These are phyloP conservation scores for Balanococcus diminutus DNA, from an alignment of 2,888 invertebrate species.

Conservation along the genomic window DNA sequence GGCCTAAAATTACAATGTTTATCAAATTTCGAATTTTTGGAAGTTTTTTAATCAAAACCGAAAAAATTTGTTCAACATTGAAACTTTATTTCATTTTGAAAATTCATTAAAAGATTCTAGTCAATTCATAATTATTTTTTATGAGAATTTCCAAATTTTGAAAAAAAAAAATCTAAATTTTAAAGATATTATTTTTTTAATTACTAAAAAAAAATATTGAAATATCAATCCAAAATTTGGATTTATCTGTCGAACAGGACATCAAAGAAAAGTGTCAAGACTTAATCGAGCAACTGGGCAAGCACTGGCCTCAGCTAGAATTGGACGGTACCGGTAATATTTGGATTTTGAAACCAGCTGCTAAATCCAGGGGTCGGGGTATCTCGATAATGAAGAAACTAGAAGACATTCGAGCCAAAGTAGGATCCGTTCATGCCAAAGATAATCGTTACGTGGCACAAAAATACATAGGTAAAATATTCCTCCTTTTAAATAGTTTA, in stretches of 20 bases:
- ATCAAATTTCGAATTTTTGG: too few species aligned
- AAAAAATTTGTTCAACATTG: too few species aligned
- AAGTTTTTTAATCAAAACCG: too few species aligned
- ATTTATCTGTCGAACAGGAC: constrained; percentile 56
- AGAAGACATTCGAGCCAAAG: constrained; percentile 62
- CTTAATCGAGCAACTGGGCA: constrained; percentile 57
- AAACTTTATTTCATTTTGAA: too few species aligned
- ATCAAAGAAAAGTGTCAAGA: constrained; percentile 59
- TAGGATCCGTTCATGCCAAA: constrained; percentile 57
- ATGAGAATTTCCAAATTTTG: too few species aligned
- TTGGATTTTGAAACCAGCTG: constrained; percentile 68
- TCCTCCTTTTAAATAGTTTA: background rate
- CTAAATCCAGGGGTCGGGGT: constrained; percentile 66
- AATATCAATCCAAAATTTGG: background rate
- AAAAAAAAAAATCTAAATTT: too few species aligned
- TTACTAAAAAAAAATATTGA: too few species aligned
- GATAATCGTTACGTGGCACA: constrained; percentile 64
- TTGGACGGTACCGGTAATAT: constrained; percentile 65
- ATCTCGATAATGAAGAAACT: constrained; percentile 64
- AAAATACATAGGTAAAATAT: constrained; percentile 65
- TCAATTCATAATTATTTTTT: too few species aligned
- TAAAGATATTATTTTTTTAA: too few species aligned
- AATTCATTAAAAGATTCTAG: too few species aligned
- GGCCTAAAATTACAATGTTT: too few species aligned
- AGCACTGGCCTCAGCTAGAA: constrained; percentile 59